Evolutionary conservation across 2,797 vertebrate species (phyloP).

Genomic region (Onychomys torridus): DNA sequence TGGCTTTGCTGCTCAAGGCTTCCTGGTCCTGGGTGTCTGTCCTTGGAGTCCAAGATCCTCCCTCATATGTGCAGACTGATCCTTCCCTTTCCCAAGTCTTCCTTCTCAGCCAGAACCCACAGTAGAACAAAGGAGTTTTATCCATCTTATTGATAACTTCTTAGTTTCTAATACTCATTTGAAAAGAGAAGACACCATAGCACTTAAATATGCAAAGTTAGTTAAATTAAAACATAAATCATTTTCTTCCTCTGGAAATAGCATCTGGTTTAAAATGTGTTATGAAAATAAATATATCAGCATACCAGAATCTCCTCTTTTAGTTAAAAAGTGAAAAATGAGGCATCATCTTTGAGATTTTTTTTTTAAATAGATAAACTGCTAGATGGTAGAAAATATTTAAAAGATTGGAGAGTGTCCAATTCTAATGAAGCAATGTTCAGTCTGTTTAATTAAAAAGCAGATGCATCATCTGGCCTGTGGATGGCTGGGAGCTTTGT

Average conservation of each 20-base stretch:
- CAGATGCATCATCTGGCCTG: constrained; percentile 69
- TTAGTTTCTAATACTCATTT: constrained; percentile 55
- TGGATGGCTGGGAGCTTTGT: constrained; percentile 39
- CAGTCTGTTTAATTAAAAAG: constrained; percentile 76
- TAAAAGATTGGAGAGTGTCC: constrained; percentile 60
- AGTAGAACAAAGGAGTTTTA: neutral
- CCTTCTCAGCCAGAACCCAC: constrained; percentile 11
- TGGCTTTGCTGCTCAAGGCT: constrained; percentile 77
- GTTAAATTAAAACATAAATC: constrained; percentile 67
- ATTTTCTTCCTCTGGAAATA: constrained; percentile 6
- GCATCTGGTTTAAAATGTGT: constrained; percentile 47
- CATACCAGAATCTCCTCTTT: constrained; percentile 53
- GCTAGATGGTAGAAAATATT: constrained; percentile 54
- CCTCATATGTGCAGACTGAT: neutral
- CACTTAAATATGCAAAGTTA: constrained; percentile 10
- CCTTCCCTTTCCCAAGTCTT: constrained; percentile 29
- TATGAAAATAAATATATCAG: constrained; percentile 51
- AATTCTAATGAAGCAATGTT: constrained; percentile 75
- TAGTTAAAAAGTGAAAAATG: constrained; percentile 68
- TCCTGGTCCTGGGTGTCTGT: constrained; percentile 66
- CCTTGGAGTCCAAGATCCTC: constrained; percentile 34
- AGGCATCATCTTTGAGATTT: constrained; percentile 14
- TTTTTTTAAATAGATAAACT: constrained; percentile 47
- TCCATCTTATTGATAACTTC: constrained; percentile 14
- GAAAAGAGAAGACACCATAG: constrained; percentile 27